Evolutionary conservation across 2,888 invertebrate genomes (phyloP), one percentile per base, ranked within the genome.

Genomic region (Heliconius ethilla): DNA sequence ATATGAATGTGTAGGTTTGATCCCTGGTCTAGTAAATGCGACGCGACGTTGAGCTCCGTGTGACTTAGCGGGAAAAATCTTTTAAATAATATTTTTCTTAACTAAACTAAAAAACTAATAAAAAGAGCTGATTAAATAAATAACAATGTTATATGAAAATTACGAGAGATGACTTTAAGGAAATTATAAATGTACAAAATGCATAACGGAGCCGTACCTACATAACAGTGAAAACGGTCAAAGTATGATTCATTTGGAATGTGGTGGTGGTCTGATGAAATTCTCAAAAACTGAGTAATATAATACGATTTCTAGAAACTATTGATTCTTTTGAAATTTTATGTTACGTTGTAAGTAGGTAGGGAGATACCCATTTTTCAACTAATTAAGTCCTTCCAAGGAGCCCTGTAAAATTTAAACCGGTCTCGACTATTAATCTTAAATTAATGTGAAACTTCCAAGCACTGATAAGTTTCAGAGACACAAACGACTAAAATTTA

Each of bases 241-340:
- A 15, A 59, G 72, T 25, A 37, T 72, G 72, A 72, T 59, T 72
- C 72, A 72, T 18, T 11, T 25, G 59, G 72, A 72, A 72, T 59
- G 72, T 37, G 55, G 33, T 37, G 55, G 33, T 55, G 59, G 59
- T 72, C n/a, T n/a, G 59, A 59, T 59, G 59, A 59, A 72, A 59
- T 72, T 59, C 59, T 72, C 33, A 59, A 72, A 72, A 72, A 72
- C 37, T 59, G 72, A 72, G 59, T 72, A 59, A 72, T 72, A n/a
- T 33, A n/a, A 18, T 59, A 55, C 29, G 55, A 33, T 37, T 59
- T 33, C 59, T 59, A 37, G 10, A n/a, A 72, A 37, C 3, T 37
- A 59, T n/a, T 3, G 9, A 72, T 59, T 45, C 6, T 25, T 69
- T 59, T 59, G 10, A n/a, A 6, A 59, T n/a, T 59, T 7, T 7